phyloP scores from a whole-genome alignment of 2,888 invertebrate species.

The Endotricha flammealis region DNA sequence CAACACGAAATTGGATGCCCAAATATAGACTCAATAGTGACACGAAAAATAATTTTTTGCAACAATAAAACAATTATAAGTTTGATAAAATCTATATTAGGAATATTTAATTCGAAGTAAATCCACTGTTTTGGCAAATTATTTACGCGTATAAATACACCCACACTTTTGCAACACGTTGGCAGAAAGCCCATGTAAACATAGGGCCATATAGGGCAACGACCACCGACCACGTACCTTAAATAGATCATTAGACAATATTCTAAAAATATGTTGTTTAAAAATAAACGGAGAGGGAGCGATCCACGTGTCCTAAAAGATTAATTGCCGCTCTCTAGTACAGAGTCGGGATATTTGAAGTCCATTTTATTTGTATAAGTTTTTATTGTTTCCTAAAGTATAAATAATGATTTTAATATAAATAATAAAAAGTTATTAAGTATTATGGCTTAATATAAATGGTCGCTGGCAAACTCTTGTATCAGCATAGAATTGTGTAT shows the following conservation, averaged over 20 bases:
- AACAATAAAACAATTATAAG: not conserved
- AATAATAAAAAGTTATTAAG: too few species aligned
- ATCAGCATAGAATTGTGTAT: too few species aligned
- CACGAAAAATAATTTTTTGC: too few species aligned
- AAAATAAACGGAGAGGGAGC: slow-evolving; percentile 63
- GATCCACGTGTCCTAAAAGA: slow-evolving; percentile 58
- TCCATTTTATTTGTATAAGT: too few species aligned
- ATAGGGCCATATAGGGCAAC: slow-evolving; percentile 73
- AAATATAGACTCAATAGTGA: too few species aligned
- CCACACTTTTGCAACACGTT: slow-evolving; percentile 33
- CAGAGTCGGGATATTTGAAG: slow-evolving; percentile 13
- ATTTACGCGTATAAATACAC: slow-evolving; percentile 22
- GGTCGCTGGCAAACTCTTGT: too few species aligned
- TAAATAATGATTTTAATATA: too few species aligned
- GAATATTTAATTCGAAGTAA: not conserved
- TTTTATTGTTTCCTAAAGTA: too few species aligned
- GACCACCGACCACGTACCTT: slow-evolving; percentile 54
- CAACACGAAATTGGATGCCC: too few species aligned
- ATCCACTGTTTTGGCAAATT: slow-evolving; percentile 16
- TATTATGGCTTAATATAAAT: too few species aligned
- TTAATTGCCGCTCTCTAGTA: slow-evolving; percentile 41
- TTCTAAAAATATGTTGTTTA: slow-evolving; percentile 60
- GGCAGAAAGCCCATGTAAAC: slow-evolving; percentile 68
- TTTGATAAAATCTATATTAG: not conserved
- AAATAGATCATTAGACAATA: slow-evolving; percentile 53